Evolutionary conservation across 92 coral and sea anemone genomes (phyloP).

Genomic region (Micromussa lordhowensis): DNA sequence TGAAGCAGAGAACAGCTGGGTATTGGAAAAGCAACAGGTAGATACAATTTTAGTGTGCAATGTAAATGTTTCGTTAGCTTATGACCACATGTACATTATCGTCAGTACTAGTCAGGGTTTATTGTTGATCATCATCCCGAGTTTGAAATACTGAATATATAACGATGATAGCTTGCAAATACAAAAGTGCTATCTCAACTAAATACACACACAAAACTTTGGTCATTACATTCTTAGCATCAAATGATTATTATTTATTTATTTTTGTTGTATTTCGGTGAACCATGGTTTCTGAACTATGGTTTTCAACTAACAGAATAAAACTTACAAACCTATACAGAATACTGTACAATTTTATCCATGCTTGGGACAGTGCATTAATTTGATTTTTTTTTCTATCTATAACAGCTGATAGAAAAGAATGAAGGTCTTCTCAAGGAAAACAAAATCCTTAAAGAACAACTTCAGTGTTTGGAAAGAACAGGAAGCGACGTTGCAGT

Average conservation of each 20-base stretch:
- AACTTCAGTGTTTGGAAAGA: conserved; percentile 39
- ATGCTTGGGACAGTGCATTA: neutral
- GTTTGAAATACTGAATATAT: no score
- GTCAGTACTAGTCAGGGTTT: no score
- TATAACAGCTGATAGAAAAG: conserved; percentile 55
- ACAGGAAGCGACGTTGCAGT: conserved; percentile 30
- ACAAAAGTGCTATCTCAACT: no score
- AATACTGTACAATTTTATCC: neutral
- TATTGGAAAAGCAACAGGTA: conserved; percentile 82
- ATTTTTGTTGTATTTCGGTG: no score
- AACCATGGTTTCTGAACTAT: neutral
- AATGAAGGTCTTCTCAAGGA: conserved; percentile 62
- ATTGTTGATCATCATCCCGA: no score
- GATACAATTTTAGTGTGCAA: neutral
- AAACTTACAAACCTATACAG: neutral
- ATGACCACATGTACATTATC: no score
- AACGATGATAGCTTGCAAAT: no score
- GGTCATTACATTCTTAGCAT: no score
- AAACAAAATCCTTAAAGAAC: conserved; percentile 39
- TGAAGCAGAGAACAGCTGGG: conserved; percentile 78
- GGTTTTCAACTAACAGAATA: neutral
- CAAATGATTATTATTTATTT: no score
- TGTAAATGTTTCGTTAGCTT: no score
- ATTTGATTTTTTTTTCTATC: neutral
- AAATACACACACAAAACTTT: no score